Evolutionary conservation across 2,113 vertebrate species (phyloP).

Genomic region (Eurystomus gularis): DNA sequence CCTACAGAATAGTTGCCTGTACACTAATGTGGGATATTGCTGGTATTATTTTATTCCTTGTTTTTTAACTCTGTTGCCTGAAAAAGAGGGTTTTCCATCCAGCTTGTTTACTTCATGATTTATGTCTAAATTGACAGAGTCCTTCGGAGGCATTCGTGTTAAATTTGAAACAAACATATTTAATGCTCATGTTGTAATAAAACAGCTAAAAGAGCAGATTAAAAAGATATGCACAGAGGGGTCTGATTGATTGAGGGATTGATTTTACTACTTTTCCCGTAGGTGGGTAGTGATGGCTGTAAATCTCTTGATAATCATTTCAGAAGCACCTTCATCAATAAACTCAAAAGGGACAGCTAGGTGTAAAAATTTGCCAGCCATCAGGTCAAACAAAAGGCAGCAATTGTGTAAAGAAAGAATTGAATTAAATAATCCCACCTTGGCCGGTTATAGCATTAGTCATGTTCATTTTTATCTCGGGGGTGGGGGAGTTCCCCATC

Average conservation of each 20-base stretch:
- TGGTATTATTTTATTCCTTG: background rate
- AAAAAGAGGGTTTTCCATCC: constrained; percentile 11
- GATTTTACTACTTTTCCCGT: constrained; percentile 64
- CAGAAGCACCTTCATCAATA: constrained; percentile 68
- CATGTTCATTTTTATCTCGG: background rate
- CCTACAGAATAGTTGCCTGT: background rate
- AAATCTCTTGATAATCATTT: constrained; percentile 70
- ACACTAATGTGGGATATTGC: background rate
- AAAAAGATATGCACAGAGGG: constrained; percentile 60
- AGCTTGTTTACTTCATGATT: constrained; percentile 55
- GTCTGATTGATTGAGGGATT: constrained; percentile 66
- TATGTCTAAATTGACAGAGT: constrained; percentile 56
- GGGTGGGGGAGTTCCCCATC: background rate
- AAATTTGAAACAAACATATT: constrained; percentile 68
- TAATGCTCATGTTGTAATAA: constrained; percentile 63
- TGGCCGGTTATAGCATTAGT: constrained; percentile 18
- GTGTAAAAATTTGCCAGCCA: constrained; percentile 55
- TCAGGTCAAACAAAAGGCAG: constrained; percentile 66
- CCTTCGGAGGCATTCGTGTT: constrained; percentile 52
- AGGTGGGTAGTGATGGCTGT: constrained; percentile 61
- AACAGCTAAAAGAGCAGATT: constrained; percentile 65
- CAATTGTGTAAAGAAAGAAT: constrained; percentile 44
- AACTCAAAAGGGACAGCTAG: constrained; percentile 57
- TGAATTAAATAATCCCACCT: constrained; percentile 46
- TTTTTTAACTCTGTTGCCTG: background rate